Base-by-base conservation (phyloP, 2,113 vertebrate species). In the Protobothrops mucrosquamatus region DNA sequence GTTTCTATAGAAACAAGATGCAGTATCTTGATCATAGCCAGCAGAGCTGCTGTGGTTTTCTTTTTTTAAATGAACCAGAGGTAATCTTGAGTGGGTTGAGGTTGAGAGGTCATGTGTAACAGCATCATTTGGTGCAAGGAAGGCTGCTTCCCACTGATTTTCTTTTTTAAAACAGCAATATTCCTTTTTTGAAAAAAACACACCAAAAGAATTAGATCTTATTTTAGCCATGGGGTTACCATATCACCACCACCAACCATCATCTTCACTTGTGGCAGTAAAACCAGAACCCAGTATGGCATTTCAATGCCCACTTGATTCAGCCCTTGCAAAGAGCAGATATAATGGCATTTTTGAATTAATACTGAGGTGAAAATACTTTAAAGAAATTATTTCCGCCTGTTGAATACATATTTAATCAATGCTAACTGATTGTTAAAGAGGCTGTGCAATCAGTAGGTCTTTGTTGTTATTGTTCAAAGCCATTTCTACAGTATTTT, bases 361-460 rank as follows among this genome's bases (percentile, higher is more conserved):
- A 52, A 52, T 46, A 52, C 20, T 8, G 9, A 26, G 24, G 52
- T 15, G 12, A 54, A 86, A 86, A 9, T 54, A n/a, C n/a, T 89
- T 46, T 86, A 64, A 86, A 26, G 46, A 26, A 87, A 90, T 93
- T 24, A 90, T 52, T 61, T 59, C n/a, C 8, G 57, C 24, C 23
- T 85, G 39, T 91, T 85, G 48, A 89, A 92, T 85, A 85, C 22
- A 48, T 89, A 43, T 7, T 57, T 85, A 92, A 89, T 89, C 64
- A 92, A 89, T 85, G 64, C 39, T 51, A 57, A 81, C 26, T 39
- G 92, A 93, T 93, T 54, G 18, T 93, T 90, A 61, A 43, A 90
- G 74, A 54, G 55, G 39, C 46, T 1, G 23, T 4, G 23, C 2
- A 6, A 34, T 90, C 81, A 93, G 86, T 54, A 87, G 55, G 46